Conservation (phyloP, 2,113 vertebrate genomes). For the Mobula hypostoma region DNA sequence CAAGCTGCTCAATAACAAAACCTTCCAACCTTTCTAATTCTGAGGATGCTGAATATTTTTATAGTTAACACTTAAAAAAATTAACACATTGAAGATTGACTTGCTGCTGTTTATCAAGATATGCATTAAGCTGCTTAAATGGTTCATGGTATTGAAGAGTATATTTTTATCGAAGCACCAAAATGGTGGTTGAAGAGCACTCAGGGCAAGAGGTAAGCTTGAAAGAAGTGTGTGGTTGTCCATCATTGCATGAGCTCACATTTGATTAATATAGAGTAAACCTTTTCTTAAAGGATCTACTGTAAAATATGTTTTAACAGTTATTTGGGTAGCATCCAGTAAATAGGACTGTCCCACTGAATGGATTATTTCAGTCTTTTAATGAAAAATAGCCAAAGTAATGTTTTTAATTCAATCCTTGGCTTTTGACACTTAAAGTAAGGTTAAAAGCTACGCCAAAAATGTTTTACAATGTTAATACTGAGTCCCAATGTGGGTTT, state of each 20-base stretch:
- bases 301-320: conserved; percentile 57
- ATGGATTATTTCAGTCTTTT: conserved; percentile 50
- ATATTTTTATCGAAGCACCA: neutral
- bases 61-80: neutral
- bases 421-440: conserved; percentile 49
- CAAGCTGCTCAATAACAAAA: too few relatives aligned
- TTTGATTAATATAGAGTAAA: conserved; percentile 34
- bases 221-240: conserved; percentile 46
- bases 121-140: neutral
- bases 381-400: conserved; percentile 53
- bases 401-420: conserved; percentile 55
- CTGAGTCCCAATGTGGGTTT: conserved; percentile 53
- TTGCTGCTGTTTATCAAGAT: neutral
- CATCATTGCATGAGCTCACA: conserved; percentile 54
- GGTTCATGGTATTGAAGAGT: neutral
- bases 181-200: conserved; percentile 8
- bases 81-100: neutral
- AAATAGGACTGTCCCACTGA: conserved; percentile 56
- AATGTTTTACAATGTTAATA: conserved; percentile 52
- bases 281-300: conserved; percentile 46
- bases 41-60: neutral
- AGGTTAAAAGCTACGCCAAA: conserved; percentile 50
- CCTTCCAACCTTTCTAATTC: neutral
- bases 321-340: conserved; percentile 56
- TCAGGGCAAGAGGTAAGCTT: neutral